Conservation (phyloP, 2,888 invertebrate species). For the Lasioglossum lativentre region DNA sequence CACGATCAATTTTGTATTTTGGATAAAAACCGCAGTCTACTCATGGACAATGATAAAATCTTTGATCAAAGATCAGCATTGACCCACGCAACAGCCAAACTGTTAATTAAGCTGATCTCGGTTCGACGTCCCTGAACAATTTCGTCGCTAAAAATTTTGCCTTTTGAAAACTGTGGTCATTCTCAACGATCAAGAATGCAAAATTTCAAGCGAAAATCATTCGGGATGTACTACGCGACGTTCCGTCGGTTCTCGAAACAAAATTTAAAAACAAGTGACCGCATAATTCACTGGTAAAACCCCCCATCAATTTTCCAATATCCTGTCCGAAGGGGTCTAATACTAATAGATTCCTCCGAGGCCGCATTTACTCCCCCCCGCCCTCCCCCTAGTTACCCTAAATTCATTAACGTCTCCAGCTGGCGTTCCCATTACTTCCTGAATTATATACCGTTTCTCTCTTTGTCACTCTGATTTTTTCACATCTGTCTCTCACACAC, state of each 20-base stretch:
- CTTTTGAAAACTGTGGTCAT: neutral
- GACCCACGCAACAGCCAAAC: neutral
- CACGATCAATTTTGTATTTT: no score
- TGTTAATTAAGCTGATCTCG: no score
- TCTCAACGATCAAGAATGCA: neutral
- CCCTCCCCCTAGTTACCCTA: neutral
- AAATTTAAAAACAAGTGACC: constrained; percentile 33
- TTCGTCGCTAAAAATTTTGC: neutral
- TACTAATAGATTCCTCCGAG: constrained; percentile 29
- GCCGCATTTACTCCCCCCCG: neutral
- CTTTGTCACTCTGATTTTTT: constrained; percentile 2
- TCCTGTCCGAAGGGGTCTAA: constrained; percentile 25
- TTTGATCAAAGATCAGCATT: neutral
- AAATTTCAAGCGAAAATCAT: neutral
- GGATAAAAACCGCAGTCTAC: no score
- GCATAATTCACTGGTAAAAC: constrained; percentile 26
- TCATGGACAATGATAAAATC: neutral
- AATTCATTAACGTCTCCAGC: constrained; percentile 32
- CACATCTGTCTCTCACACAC: constrained; percentile 18
- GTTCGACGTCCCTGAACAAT: neutral
- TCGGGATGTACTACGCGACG: no score
- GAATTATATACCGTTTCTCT: neutral
- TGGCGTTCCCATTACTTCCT: neutral
- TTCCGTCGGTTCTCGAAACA: neutral
- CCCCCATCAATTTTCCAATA: constrained; percentile 41